These are phyloP conservation scores for Leptopilina clavipes DNA, from an alignment of 1,140 invertebrate genomes.

Conservation along the genomic window DNA sequence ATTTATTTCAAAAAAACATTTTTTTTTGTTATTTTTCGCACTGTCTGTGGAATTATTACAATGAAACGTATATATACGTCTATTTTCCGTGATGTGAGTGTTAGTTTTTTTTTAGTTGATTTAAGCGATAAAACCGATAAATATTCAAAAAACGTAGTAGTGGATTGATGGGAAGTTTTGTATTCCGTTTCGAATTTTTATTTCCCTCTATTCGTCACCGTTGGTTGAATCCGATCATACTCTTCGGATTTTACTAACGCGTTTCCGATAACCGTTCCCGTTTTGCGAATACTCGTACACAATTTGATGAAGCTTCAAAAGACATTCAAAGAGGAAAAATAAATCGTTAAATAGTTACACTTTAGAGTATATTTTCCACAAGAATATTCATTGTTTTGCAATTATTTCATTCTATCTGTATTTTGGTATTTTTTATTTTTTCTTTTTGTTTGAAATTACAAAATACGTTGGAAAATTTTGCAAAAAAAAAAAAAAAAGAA, in stretches of 20 bases:
- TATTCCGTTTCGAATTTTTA: constrained; percentile 19
- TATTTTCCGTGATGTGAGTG: background rate
- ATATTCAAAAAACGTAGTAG: constrained; percentile 26
- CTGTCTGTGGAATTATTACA: no score
- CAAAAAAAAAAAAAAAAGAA: background rate
- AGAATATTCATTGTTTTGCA: background rate
- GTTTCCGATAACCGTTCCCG: constrained; percentile 20
- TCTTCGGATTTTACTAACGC: constrained; percentile 15
- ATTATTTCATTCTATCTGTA: background rate
- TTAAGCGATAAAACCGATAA: background rate
- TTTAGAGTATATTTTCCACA: background rate
- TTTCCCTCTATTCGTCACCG: constrained; percentile 18
- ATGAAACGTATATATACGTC: no score
- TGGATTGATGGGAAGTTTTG: constrained; percentile 24
- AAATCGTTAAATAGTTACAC: background rate
- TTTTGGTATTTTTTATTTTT: background rate
- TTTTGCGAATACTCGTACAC: constrained; percentile 1
- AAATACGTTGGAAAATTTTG: background rate
- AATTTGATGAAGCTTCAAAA: constrained; percentile 31
- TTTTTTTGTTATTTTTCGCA: no score
- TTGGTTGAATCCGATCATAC: constrained; percentile 20
- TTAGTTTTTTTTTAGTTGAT: background rate
- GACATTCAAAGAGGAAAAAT: constrained; percentile 11
- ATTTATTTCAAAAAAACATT: no score
- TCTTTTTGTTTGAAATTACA: background rate